Evolutionary conservation across 2,797 vertebrate species (phyloP).

Genomic region (Myripristis murdjan): DNA sequence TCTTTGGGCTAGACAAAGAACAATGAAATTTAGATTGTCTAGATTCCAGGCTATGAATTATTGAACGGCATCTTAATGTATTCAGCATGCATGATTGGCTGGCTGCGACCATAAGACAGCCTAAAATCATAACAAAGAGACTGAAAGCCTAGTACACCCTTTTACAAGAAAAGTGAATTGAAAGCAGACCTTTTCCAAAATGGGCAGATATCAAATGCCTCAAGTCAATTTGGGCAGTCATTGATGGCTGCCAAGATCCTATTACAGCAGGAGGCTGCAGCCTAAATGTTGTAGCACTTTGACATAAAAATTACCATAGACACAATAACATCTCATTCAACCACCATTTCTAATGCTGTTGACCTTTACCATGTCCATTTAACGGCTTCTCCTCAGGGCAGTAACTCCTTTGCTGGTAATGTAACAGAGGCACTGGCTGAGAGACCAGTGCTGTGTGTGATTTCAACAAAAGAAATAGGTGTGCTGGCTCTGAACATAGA

Average conservation of each 20-base stretch:
- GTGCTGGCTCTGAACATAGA: neutral
- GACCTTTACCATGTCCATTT: neutral
- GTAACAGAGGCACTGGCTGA: constrained; percentile 12
- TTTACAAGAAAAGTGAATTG: constrained; percentile 33
- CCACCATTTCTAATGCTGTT: constrained; percentile 6
- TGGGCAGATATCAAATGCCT: constrained; percentile 3
- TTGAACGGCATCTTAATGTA: constrained; percentile 75
- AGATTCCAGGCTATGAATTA: constrained; percentile 77
- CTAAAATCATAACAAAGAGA: constrained; percentile 59
- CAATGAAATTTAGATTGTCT: constrained; percentile 60
- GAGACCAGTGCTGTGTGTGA: neutral
- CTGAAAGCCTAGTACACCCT: constrained; percentile 11
- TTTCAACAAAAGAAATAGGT: constrained; percentile 19
- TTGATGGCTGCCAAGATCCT: neutral
- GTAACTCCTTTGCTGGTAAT: constrained; percentile 7
- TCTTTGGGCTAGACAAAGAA: constrained; percentile 61
- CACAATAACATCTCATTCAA: constrained; percentile 11
- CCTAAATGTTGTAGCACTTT: neutral
- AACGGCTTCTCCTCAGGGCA: neutral
- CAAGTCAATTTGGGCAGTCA: neutral
- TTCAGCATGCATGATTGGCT: constrained; percentile 71
- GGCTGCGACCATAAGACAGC: constrained; percentile 32
- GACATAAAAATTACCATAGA: constrained; percentile 7
- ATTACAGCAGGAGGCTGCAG: neutral
- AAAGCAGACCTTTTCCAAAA: constrained; percentile 42